Percentiles rank a stretch among this genome's conserved stretches.
Evolutionary conservation across 2,797 vertebrate species (phyloP).

Genomic region (Erpetoichthys calabaricus): DNA sequence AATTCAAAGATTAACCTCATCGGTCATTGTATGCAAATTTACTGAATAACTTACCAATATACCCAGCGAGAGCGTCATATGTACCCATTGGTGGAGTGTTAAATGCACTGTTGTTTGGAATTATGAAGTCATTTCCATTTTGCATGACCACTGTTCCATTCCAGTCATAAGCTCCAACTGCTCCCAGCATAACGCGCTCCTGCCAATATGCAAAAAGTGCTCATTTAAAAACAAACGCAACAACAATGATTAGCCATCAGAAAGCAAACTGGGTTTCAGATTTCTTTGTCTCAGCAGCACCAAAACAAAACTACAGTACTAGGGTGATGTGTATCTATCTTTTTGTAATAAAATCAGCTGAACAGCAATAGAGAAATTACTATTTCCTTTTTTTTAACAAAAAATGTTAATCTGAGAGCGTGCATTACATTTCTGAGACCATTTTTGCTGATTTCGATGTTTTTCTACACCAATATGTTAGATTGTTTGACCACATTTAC

Average conservation of each 20-base stretch:
- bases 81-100: conserved; percentile 40
- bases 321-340: neutral
- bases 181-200: conserved; percentile 80
- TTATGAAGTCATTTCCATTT: conserved; percentile 30
- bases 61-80: conserved; percentile 76
- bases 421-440: too few relatives aligned
- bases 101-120: conserved; percentile 57
- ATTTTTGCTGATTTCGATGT: too few relatives aligned
- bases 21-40: too few relatives aligned
- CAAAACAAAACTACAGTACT: neutral
- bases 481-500: too few relatives aligned
- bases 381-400: too few relatives aligned
- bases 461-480: too few relatives aligned
- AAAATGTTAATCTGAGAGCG: too few relatives aligned
- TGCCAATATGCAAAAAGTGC: conserved; percentile 17
- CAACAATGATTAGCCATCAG: neutral
- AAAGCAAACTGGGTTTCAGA: neutral
- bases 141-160: conserved; percentile 88
- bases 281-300: neutral
- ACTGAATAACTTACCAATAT: conserved; percentile 58
- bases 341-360: too few relatives aligned
- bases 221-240: too few relatives aligned
- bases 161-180: conserved; percentile 93
- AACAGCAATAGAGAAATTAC: too few relatives aligned
- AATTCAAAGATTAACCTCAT: too few relatives aligned